Evolutionary conservation across 2,888 invertebrate genomes (phyloP).

Genomic region (Abscondita cerata): DNA sequence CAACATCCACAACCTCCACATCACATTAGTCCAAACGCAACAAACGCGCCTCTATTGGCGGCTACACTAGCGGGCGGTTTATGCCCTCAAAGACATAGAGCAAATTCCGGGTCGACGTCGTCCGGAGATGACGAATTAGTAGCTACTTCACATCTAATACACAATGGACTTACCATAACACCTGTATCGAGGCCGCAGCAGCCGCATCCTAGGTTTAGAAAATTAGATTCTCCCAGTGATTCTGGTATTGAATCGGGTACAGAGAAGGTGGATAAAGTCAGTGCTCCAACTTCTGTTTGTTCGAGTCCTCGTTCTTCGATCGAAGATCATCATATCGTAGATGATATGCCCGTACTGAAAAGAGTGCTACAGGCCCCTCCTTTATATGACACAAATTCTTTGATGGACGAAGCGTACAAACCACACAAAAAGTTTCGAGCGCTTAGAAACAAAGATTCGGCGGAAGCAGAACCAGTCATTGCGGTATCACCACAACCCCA

Average conservation of each 20-base stretch:
- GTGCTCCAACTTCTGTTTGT: constrained; percentile 77
- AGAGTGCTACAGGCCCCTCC: constrained; percentile 92
- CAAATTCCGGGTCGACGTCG: constrained; percentile 76
- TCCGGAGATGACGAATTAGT: constrained; percentile 82
- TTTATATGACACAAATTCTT: constrained; percentile 84
- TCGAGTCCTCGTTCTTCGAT: constrained; percentile 70
- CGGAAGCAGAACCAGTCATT: constrained; percentile 75
- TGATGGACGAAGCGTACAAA: constrained; percentile 95
- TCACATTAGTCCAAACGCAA: constrained; percentile 66
- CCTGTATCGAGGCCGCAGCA: constrained; percentile 62
- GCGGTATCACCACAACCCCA: constrained; percentile 53
- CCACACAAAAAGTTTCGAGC: constrained; percentile 96
- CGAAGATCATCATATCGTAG: constrained; percentile 81
- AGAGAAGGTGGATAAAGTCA: constrained; percentile 80
- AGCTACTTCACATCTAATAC: constrained; percentile 74
- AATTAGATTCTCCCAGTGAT: constrained; percentile 90
- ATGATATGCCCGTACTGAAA: constrained; percentile 94
- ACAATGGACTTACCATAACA: constrained; percentile 77
- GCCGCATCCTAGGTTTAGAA: constrained; percentile 69
- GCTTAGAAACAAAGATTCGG: constrained; percentile 76
- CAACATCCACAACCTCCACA: constrained; percentile 47
- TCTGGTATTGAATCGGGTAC: constrained; percentile 94
- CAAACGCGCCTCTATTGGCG: constrained; percentile 76
- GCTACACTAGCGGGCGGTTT: constrained; percentile 74
- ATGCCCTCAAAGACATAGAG: constrained; percentile 77